Conservation (phyloP, 2,113 vertebrate species). For the Forbesichthys agassizii region DNA sequence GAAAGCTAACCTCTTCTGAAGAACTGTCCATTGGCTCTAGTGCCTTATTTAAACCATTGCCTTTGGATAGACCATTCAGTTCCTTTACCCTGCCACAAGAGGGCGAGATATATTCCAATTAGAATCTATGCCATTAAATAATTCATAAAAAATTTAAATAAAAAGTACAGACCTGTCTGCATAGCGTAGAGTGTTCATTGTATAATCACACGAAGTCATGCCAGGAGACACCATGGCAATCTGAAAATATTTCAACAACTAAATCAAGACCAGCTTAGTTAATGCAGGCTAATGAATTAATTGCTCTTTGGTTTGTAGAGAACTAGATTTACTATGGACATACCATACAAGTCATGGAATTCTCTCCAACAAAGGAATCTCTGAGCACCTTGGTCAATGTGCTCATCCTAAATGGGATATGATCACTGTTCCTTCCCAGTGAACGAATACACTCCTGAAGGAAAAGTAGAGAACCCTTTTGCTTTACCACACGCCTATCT, state of each 20-base stretch:
- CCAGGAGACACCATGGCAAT: constrained; percentile 98
- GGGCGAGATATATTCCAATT: not conserved
- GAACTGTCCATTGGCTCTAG: constrained; percentile 48
- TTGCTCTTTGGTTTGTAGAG: not conserved
- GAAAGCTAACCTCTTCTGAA: constrained; percentile 65
- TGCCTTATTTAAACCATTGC: constrained; percentile 19
- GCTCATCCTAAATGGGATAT: constrained; percentile 95
- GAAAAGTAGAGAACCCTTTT: not conserved
- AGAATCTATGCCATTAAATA: not conserved
- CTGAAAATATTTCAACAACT: constrained; percentile 66
- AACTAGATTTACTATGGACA: not conserved
- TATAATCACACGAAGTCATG: constrained; percentile 93
- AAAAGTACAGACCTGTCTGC: constrained; percentile 86
- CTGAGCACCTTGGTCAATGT: constrained; percentile 96
- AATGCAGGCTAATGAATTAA: not conserved
- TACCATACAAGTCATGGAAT: constrained; percentile 96
- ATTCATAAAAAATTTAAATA: too few relatives aligned
- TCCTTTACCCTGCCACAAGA: constrained; percentile 72
- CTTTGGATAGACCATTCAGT: constrained; percentile 60
- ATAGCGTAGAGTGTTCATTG: constrained; percentile 94
- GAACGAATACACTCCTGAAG: constrained; percentile 94
- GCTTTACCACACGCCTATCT: not conserved
- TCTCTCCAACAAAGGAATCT: constrained; percentile 95
- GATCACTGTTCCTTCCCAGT: constrained; percentile 92
- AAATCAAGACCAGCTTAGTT: not conserved